phyloP scores from a whole-genome alignment of 2,113 vertebrate species.

The Sardina pilchardus region DNA sequence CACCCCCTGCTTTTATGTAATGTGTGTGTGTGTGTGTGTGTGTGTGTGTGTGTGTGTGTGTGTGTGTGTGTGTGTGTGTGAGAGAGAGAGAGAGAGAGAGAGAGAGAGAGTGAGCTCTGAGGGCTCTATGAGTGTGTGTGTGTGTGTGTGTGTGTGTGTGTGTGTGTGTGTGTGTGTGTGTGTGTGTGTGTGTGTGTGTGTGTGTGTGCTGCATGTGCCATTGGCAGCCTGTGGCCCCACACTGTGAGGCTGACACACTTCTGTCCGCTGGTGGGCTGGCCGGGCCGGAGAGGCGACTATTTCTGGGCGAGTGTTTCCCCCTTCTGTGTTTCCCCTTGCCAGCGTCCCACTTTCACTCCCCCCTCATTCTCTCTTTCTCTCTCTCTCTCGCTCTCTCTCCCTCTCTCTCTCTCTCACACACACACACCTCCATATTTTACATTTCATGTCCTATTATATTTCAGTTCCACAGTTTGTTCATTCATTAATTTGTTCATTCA shows the following conservation, averaged over 20 bases:
- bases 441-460: no score
- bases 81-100: no score
- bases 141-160: no score
- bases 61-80: background rate
- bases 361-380: background rate
- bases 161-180: background rate
- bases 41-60: background rate
- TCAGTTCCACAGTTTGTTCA: no score
- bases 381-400: background rate
- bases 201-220: background rate
- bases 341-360: background rate
- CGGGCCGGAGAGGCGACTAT: background rate
- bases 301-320: background rate
- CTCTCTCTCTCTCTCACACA: background rate
- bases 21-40: background rate
- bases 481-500: no score
- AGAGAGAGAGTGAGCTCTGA: no score
- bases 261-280: background rate
- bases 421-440: no score
- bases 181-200: background rate
- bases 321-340: background rate
- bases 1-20: no score
- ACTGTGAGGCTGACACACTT: constrained; percentile 16
- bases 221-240: background rate
- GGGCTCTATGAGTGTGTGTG: no score